Evolutionary conservation across 92 coral and sea anemone genomes (phyloP), one percentile per base, ranked within the genome.

Genomic region (Porites evermanni): DNA sequence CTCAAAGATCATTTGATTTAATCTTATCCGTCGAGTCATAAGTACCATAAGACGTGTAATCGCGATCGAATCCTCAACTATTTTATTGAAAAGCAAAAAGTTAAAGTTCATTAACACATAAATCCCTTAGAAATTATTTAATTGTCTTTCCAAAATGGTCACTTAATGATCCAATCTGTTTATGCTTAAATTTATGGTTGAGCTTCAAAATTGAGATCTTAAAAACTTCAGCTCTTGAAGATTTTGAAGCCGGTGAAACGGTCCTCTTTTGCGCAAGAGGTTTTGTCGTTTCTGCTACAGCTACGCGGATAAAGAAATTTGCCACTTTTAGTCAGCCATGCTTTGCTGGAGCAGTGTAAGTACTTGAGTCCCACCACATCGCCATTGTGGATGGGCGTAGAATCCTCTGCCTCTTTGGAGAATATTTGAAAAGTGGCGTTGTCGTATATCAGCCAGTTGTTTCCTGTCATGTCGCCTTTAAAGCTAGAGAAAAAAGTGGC

Each of bases 351-450:
- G 21, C 71, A 63, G 75, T 72, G 79, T 52, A 92, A 93, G 75
- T 72, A 93, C 14, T 88, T 87, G 75, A 93, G 79, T 10, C 86
- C 96, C 19, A 91, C 93, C 24, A 84, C 83, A 50, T 93, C 96
- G 10, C 92, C 94, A 67, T 80, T 84, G 69, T 90, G 92, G 51
- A 93, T 67, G 16, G 94, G 93, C 5, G 70, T 51, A 2, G 92
- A 93, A 79, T 90, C 92, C 2, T 58, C 71, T 17, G 85, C 87
- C 17, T 76, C 19, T 26, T 64, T 86, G 24, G 95, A 84, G 83
- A 77, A 90, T 76, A 93, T 87, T 77, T 86, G 88, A 70, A 93
- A 93, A 0, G 83, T 80, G n/a, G 79, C 89, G 63, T 65, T 65
- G 18, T 67, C 51, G 13, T 75, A 72, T 16, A 7, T 0, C 67